A percentile compares a stretch with the other conserved stretches of the same genome.
Conservation (phyloP, 2,113 vertebrate genomes). For the Myotis brandtii region DNA sequence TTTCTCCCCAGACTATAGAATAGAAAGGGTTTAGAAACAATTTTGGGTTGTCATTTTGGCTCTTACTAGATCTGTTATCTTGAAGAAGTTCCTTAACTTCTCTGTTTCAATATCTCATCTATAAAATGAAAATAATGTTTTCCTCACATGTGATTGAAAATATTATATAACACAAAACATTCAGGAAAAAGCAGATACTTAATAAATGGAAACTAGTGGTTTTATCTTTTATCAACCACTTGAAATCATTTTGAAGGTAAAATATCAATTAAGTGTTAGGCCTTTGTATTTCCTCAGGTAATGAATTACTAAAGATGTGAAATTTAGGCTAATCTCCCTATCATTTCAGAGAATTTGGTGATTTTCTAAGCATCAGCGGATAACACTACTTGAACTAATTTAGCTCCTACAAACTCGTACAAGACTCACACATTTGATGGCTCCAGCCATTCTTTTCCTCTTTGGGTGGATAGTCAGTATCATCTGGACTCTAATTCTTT, state of each 20-base stretch:
- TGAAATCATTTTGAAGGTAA: neutral
- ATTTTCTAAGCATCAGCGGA: neutral
- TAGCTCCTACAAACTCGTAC: neutral
- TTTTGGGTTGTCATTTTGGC: neutral
- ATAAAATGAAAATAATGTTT: neutral
- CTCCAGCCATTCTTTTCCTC: neutral
- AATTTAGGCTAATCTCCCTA: neutral
- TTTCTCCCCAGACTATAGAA: neutral
- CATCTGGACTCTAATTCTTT: neutral
- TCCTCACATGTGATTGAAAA: neutral
- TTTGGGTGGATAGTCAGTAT: neutral
- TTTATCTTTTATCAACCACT: neutral
- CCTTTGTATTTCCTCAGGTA: neutral
- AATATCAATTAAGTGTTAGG: neutral
- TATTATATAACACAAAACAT: neutral
- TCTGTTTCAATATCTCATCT: neutral
- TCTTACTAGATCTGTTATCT: neutral
- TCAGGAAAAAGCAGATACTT: neutral
- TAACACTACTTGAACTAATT: neutral
- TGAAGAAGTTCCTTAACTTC: neutral
- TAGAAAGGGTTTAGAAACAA: neutral
- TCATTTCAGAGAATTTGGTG: conserved; percentile 23
- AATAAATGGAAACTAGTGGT: neutral
- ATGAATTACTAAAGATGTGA: neutral
- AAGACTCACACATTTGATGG: neutral